Conservation (phyloP, 2,888 invertebrate genomes). For the Ophion slaviceki region DNA sequence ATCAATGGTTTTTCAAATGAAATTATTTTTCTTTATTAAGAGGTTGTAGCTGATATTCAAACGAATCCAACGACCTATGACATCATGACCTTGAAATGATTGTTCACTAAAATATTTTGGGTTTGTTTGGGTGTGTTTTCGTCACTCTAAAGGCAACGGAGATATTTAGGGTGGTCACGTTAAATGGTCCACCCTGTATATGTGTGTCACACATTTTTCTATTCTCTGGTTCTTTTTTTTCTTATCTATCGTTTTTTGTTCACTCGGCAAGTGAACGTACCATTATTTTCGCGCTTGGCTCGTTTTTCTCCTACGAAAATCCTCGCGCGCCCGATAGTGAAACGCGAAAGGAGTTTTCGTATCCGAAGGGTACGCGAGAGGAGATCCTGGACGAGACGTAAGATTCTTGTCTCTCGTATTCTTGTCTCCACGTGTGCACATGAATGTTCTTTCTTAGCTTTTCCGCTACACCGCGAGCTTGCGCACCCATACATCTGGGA, state of each 20-base stretch:
- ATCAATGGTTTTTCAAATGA: too few species aligned
- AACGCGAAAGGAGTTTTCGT: constrained; percentile 22
- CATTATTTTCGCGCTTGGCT: constrained; percentile 39
- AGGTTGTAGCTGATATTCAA: too few species aligned
- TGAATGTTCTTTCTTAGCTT: constrained; percentile 3
- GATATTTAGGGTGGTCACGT: too few species aligned
- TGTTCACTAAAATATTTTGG: too few species aligned
- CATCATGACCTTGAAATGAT: too few species aligned
- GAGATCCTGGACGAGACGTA: constrained; percentile 24
- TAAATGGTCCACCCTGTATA: too few species aligned
- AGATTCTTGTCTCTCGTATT: constrained; percentile 35
- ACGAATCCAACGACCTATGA: too few species aligned
- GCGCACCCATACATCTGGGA: constrained; percentile 5
- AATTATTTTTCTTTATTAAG: too few species aligned
- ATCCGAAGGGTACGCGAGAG: constrained; percentile 26
- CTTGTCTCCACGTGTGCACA: background rate
- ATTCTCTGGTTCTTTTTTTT: constrained; percentile 7
- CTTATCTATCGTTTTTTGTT: constrained; percentile 15
- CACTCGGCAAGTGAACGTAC: background rate
- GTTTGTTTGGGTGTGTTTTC: too few species aligned
- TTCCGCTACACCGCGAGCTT: background rate
- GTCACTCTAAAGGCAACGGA: too few species aligned
- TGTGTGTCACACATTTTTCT: constrained; percentile 24
- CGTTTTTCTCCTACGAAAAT: constrained; percentile 25
- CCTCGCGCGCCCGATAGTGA: constrained; percentile 22